Evolutionary conservation across 1,140 invertebrate genomes (phyloP).

Genomic region (Nephotettix cincticeps): DNA sequence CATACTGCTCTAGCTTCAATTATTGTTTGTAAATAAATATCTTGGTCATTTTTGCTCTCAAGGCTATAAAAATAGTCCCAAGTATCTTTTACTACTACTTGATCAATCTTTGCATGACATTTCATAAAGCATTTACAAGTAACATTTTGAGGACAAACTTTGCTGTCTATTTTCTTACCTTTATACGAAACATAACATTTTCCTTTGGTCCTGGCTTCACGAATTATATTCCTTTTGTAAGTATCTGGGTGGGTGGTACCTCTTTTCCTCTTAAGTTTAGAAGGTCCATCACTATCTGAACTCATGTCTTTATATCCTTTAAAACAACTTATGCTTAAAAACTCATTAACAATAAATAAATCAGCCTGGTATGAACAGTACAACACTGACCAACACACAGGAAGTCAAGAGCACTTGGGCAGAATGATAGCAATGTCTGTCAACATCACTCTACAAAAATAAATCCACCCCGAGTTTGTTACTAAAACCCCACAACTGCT

Average conservation of each 20-base stretch:
- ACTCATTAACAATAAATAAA: not conserved
- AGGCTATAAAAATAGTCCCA: too few relatives aligned
- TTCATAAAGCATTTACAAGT: not conserved
- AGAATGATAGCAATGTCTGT: too few relatives aligned
- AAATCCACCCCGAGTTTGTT: not conserved
- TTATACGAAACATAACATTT: too few relatives aligned
- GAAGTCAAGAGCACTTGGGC: too few relatives aligned
- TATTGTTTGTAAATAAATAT: too few relatives aligned
- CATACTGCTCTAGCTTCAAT: too few relatives aligned
- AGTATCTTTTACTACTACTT: too few relatives aligned
- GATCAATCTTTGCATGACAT: too few relatives aligned
- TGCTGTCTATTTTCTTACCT: not conserved
- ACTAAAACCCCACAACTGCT: too few relatives aligned
- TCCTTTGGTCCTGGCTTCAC: too few relatives aligned
- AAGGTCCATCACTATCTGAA: conserved; percentile 6
- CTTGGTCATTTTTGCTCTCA: too few relatives aligned
- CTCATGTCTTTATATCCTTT: not conserved
- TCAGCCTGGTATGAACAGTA: not conserved
- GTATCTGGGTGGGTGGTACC: not conserved
- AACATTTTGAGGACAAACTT: conserved; percentile 3
- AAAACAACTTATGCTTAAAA: not conserved
- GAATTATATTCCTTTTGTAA: not conserved
- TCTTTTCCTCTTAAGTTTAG: not conserved
- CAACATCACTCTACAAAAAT: not conserved
- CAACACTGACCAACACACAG: too few relatives aligned